phyloP scores from a whole-genome alignment of 2,113 vertebrate species.

The Herpetotheres cachinnans region DNA sequence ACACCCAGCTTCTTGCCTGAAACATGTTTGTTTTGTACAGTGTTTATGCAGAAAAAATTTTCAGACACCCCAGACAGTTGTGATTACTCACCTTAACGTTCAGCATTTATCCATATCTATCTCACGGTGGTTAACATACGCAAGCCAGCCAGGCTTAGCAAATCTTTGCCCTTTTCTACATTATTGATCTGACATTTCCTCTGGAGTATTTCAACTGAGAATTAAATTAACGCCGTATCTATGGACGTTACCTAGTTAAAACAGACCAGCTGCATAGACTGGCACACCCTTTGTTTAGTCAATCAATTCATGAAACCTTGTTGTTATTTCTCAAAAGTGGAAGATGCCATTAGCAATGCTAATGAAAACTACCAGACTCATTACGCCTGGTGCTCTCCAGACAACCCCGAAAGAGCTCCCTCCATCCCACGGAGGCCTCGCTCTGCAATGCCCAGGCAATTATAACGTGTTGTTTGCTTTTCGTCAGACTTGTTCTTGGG shows the following conservation, averaged over 20 bases:
- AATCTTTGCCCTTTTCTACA: conserved; percentile 51
- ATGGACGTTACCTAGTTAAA: conserved; percentile 49
- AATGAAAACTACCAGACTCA: conserved; percentile 40
- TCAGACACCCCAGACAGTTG: conserved; percentile 34
- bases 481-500: not conserved
- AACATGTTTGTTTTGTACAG: not conserved
- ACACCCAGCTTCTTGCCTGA: not conserved
- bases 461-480: not conserved
- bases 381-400: not conserved
- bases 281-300: conserved; percentile 50
- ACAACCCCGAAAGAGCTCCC: not conserved
- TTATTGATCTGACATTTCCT: conserved; percentile 66
- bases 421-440: not conserved
- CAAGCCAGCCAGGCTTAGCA: conserved; percentile 44
- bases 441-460: not conserved
- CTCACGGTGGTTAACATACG: conserved; percentile 1
- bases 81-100: conserved; percentile 40
- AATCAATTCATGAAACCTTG: conserved; percentile 53
- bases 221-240: conserved; percentile 48
- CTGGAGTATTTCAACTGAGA: conserved; percentile 62
- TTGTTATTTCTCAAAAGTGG: conserved; percentile 41
- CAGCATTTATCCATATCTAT: conserved; percentile 41
- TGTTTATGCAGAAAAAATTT: not conserved
- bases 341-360: conserved; percentile 57
- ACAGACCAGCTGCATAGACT: conserved; percentile 2